Evolutionary conservation across 2,888 invertebrate genomes (phyloP).

Genomic region (Leucoma salicis): DNA sequence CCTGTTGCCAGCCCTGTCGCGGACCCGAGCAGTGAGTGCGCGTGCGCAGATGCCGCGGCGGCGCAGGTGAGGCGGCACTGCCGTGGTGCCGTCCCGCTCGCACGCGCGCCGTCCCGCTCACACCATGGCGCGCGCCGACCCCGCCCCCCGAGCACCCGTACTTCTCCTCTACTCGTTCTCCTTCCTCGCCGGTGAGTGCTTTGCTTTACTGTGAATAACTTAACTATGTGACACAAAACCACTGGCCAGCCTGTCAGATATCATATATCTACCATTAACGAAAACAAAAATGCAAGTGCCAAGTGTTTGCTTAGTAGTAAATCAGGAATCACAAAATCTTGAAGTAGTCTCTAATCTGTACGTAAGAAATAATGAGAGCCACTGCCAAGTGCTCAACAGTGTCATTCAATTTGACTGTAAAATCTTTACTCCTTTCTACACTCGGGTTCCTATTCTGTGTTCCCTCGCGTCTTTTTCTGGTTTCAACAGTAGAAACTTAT

Average conservation of each 20-base stretch:
- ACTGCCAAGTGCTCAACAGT: too few relatives aligned
- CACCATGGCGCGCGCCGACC: slow-evolving; percentile 28
- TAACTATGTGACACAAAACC: too few relatives aligned
- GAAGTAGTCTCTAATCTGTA: too few relatives aligned
- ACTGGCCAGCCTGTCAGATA: not conserved
- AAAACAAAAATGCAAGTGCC: not conserved
- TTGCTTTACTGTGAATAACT: too few relatives aligned
- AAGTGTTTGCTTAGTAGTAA: too few relatives aligned
- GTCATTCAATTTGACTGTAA: too few relatives aligned
- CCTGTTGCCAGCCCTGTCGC: not conserved
- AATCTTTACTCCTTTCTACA: too few relatives aligned
- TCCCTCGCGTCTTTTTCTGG: too few relatives aligned
- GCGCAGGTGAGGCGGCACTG: slow-evolving; percentile 47
- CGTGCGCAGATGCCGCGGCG: slow-evolving; percentile 47
- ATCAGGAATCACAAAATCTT: not conserved
- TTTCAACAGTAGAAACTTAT: too few relatives aligned
- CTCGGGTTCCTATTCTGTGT: too few relatives aligned
- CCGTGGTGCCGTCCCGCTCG: slow-evolving; percentile 32
- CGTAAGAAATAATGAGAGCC: too few relatives aligned
- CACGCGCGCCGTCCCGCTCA: slow-evolving; percentile 19
- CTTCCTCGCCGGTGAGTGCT: slow-evolving; percentile 46
- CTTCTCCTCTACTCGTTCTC: slow-evolving; percentile 44
- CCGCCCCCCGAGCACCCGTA: slow-evolving; percentile 33
- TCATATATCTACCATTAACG: not conserved
- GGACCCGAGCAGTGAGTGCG: not conserved